Evolutionary conservation across 1,140 invertebrate genomes (phyloP), one percentile per base, ranked within the genome.

Genomic region (Megalopta genalis): DNA sequence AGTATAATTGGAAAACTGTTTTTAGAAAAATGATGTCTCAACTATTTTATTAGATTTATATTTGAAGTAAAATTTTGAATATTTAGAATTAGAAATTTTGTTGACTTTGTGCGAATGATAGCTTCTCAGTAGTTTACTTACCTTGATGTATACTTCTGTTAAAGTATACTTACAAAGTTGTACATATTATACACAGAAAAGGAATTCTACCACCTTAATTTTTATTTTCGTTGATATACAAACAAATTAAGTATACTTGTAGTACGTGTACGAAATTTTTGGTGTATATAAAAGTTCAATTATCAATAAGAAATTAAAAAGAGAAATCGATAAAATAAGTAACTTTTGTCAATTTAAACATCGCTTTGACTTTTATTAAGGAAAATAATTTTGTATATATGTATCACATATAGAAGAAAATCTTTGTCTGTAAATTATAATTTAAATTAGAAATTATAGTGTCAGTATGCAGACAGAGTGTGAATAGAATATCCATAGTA

Each of bases 301-400:
- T 46, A 25, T 57, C 10, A 54, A 54, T 32, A 66, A 79, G 32
- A 57, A 66, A 70, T 3, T 37, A 32, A 46, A 12, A 64, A 23
- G 57, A 49, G 2, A 65, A 25, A 71, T 62, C 46, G 21, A 60
- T 69, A 14, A 37, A 77, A 71, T 25, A 77, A 71, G 39, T 64
- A 71, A 77, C 46, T 25, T 70, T 71, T 77, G 57, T 70, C 66
- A 77, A 71, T 77, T 71, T 77, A 70, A 77, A 77, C 52, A 25
- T 71, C 59, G 18, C 23, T 77, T 77, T 64, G 59, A 77, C 46
- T 46, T 77, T 77, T 23, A 32, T 64, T 18, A 18, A 16, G 14
- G 70, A 57, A 71, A 52, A 63, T 64, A 21, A 23, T 71, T 77
- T 71, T 71, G 76, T 77, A 63, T 54, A 64, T 71, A 71, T 27